Evolutionary conservation across 1,140 invertebrate genomes (phyloP).

Genomic region (Drosophila obscura): DNA sequence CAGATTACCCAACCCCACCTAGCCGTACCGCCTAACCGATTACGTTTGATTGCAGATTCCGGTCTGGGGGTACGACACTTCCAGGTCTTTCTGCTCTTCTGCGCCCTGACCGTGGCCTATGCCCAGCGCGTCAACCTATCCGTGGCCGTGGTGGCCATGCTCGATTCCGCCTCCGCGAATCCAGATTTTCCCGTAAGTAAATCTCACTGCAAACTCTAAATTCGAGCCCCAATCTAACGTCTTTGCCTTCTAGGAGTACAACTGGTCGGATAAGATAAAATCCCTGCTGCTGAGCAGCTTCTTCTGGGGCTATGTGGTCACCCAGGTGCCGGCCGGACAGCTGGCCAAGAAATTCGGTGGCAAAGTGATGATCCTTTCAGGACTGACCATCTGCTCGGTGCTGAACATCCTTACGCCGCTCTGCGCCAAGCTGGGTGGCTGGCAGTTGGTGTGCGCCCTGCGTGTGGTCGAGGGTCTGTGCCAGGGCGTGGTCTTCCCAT

Average conservation of each 20-base stretch:
- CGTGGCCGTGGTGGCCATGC: slow-evolving; percentile 86
- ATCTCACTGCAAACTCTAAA: neutral
- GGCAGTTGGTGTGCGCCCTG: slow-evolving; percentile 86
- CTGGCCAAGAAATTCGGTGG: slow-evolving; percentile 88
- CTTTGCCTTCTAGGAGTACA: slow-evolving; percentile 84
- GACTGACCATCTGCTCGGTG: slow-evolving; percentile 84
- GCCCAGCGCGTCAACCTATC: slow-evolving; percentile 87
- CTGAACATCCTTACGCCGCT: slow-evolving; percentile 85
- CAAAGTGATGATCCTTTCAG: slow-evolving; percentile 86
- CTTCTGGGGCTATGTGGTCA: slow-evolving; percentile 86
- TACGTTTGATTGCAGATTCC: slow-evolving; percentile 46
- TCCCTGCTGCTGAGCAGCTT: slow-evolving; percentile 87
- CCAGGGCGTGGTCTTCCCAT: slow-evolving; percentile 92
- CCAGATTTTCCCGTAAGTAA: slow-evolving; percentile 74
- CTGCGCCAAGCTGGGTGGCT: slow-evolving; percentile 84
- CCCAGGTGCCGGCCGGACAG: slow-evolving; percentile 88
- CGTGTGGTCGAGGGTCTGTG: slow-evolving; percentile 90
- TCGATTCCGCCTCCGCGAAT: slow-evolving; percentile 62
- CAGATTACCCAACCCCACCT: slow-evolving; percentile 20
- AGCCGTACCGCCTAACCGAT: slow-evolving; percentile 17
- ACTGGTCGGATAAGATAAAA: slow-evolving; percentile 85
- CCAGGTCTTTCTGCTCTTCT: slow-evolving; percentile 87
- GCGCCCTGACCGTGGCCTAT: slow-evolving; percentile 87
- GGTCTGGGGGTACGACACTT: slow-evolving; percentile 88
- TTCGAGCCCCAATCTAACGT: neutral